A percentile compares a stretch with the other conserved stretches of the same genome.
phyloP scores from a whole-genome alignment of 37 sponge, comb jelly and placozoan genomes.

The Tethya wilhelma region DNA sequence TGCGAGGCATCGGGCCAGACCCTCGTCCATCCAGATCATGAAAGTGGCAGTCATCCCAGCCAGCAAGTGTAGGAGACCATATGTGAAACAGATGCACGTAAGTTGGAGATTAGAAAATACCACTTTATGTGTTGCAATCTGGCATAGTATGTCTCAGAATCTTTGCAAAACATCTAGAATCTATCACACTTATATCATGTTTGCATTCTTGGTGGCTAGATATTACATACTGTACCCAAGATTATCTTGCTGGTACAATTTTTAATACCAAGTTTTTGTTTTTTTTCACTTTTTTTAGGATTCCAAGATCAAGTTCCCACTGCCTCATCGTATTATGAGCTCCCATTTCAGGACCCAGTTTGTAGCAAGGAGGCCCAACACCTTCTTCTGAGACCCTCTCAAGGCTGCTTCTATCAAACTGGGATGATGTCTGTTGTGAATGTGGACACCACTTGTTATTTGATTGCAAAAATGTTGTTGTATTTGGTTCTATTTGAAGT shows the following conservation, averaged over 20 bases:
- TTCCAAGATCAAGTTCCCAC: constrained; percentile 91
- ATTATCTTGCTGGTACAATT: not conserved
- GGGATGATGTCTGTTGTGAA: no score
- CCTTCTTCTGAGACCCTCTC: constrained; percentile 75
- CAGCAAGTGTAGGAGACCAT: constrained; percentile 81
- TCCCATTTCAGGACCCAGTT: constrained; percentile 82
- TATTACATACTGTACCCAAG: not conserved
- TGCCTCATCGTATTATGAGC: constrained; percentile 91
- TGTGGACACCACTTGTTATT: no score
- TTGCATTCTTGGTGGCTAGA: no score
- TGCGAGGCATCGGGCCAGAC: constrained; percentile 91
- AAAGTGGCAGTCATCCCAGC: constrained; percentile 80
- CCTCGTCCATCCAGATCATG: constrained; percentile 93
- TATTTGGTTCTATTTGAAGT: no score
- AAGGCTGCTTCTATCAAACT: no score
- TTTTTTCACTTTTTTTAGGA: constrained; percentile 56
- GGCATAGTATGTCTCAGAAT: no score
- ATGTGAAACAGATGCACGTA: constrained; percentile 88
- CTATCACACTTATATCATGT: no score
- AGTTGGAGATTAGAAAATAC: constrained; percentile 33
- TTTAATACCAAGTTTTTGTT: not conserved
- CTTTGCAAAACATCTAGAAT: not conserved
- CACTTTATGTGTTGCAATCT: no score
- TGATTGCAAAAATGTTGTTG: no score
- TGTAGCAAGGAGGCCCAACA: constrained; percentile 87